Percentiles rank a stretch among this genome's conserved stretches.
Conservation (phyloP, 2,888 invertebrate species). For the Macropis europaea region DNA sequence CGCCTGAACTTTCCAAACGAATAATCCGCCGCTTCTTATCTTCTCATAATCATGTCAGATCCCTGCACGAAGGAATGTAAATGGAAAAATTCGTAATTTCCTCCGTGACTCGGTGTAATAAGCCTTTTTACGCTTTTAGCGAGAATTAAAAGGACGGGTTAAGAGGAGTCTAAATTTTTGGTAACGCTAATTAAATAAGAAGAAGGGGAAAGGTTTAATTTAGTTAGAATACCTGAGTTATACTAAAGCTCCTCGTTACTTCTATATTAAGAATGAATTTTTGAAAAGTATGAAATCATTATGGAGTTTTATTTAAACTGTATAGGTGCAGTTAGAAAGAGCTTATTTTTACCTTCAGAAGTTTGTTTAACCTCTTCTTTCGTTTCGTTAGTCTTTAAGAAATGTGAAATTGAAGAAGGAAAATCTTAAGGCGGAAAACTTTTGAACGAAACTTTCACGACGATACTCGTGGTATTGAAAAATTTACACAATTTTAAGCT, state of each 20-base stretch:
- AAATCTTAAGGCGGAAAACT: background rate
- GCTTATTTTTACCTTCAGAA: background rate
- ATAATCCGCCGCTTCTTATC: slow-evolving; percentile 24
- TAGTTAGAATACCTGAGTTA: no score
- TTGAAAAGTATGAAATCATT: background rate
- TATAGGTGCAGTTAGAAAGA: no score
- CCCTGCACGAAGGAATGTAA: slow-evolving; percentile 2
- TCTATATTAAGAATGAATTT: background rate
- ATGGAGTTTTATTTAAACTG: background rate
- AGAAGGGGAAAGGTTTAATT: no score
- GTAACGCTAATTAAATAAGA: background rate
- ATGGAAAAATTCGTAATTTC: background rate
- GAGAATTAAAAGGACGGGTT: slow-evolving; percentile 1
- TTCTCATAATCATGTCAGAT: slow-evolving; percentile 35
- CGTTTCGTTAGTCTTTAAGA: no score
- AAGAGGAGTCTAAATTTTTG: background rate
- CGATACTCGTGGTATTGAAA: background rate
- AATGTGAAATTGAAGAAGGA: background rate
- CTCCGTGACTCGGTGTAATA: background rate
- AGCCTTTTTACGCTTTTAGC: background rate
- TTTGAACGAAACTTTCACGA: slow-evolving; percentile 1
- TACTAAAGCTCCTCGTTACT: background rate
- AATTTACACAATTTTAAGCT: background rate
- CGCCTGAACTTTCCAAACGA: slow-evolving; percentile 47
- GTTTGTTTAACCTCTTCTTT: no score